Evolutionary conservation across 2,888 invertebrate species (phyloP), one percentile per base, ranked within the genome.

Genomic region (Caprella mutica): DNA sequence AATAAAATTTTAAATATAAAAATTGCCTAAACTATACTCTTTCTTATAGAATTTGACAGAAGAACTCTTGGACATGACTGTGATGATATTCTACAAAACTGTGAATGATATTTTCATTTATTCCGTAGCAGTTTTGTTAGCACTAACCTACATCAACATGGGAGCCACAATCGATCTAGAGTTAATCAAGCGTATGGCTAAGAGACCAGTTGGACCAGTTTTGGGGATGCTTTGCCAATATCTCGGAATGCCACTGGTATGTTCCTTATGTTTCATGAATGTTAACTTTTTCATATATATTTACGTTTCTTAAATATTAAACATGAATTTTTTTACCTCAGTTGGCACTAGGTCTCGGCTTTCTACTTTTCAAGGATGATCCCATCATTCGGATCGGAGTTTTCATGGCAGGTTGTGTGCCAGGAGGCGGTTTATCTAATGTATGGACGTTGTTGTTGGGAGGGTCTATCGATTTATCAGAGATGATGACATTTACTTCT

Each of bases 371-470:
- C 72, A 83, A 86, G 0, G 71, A 79, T 58, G 75, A 80, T 58
- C 76, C 80, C 2, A 79, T 80, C 67, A 79, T 91, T 79, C 84
- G 85, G 43, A 72, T 92, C 67, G 91, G 91, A 2, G 78, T 92
- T 72, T 91, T 91, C 74, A 88, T 89, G 73, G 85, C 88, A 0
- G 91, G 91, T 0, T 85, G 89, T 21, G 83, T 86, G 4, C 91
- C 91, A 0, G 87, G 86, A n/a, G 92, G 97, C 1, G 96, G 94
- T 0, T 91, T 92, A 26, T 93, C 93, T 46, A 97, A 97, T 73
- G 87, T 94, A 68, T 97, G 94, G 92, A 86, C 92, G 0, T 82
- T 86, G 65, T 80, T 96, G 19, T 77, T 97, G 2, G 86, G 85
- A 3, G 96, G 92, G 4, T 96, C 96, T 74, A 80, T 96, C 5